Evolutionary conservation across 2,797 vertebrate species (phyloP), one percentile per base, ranked within the genome.

Genomic region (Mus minutoides): DNA sequence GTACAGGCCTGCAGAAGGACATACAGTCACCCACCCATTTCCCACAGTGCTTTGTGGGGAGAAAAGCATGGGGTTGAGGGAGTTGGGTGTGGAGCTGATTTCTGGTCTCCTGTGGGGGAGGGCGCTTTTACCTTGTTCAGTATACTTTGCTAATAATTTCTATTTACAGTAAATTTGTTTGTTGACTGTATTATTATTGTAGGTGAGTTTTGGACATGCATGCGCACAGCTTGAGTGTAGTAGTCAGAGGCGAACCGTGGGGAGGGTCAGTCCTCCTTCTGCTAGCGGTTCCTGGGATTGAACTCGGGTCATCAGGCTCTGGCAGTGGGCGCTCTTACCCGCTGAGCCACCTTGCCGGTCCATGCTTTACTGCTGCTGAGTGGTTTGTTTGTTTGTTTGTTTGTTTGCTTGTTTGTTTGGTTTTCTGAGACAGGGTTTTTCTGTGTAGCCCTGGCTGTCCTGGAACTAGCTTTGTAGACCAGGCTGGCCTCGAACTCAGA

Each of bases 41-140:
- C 2, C n/a, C 49, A 24, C 0, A 24, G 62, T 52, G 60, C n/a
- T n/a, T 46, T 3, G n/a, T 21, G 0, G 0, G 4, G 0, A 34
- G 60, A 12, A 34, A 10, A 13, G 84, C 78, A 2, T 0, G 19
- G 14, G 26, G 49, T 43, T 19, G 67, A 9, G 13, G 6, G 37
- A 31, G 34, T 22, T 7, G 43, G 0, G 3, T 62, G 11, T 9
- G 46, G 46, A 77, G 73, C 3, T 16, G 14, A 40, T 13, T 76
- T 67, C 75, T 34, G 34, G 83, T 19, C 75, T 52, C 2, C 6
- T 49, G 29, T n/a, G 29, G 22, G 40, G 40, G 56, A 62, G 31
- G 21, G n/a, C 56, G 60, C 37, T 60, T 78, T 64, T 64, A 29
- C 75, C 19, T n/a, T n/a, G 22, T 78, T 78, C 14, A 37, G 37